These are phyloP conservation scores for Xiphorhynchus elegans DNA, from an alignment of 2,113 vertebrate species.

Conservation along the genomic window DNA sequence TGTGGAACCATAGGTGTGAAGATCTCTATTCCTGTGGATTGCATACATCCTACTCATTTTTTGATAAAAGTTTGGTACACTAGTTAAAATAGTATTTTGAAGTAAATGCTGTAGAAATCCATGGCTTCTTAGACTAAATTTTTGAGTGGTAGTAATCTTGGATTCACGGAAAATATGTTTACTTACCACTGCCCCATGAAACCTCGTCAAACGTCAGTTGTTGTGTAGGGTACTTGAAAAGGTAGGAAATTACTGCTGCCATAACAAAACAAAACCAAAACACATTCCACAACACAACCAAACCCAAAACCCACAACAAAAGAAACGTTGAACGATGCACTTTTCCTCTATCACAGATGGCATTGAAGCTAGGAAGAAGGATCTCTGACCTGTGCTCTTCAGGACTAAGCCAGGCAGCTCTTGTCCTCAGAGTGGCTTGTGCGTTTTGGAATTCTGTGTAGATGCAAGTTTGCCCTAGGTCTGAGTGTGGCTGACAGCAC, in stretches of 20 bases:
- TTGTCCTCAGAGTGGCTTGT: rapidly evolving
- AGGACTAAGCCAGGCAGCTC: rapidly evolving
- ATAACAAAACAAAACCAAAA: neutral
- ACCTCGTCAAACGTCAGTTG: neutral
- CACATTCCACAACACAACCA: neutral
- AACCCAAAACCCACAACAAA: neutral
- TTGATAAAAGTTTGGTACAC: neutral
- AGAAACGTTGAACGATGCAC: too few species aligned
- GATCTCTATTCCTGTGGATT: neutral
- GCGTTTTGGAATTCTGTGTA: neutral
- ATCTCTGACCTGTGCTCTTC: neutral
- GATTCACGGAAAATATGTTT: neutral
- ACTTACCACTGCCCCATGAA: neutral
- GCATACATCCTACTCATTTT: neutral
- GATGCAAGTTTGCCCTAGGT: rapidly evolving
- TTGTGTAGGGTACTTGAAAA: neutral
- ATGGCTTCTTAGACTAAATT: neutral
- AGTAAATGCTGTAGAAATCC: neutral
- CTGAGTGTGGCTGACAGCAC: rapidly evolving
- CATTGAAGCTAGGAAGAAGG: rapidly evolving
- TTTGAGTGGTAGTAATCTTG: neutral
- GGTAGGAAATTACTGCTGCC: neutral
- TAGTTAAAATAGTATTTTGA: neutral
- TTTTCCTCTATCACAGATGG: neutral
- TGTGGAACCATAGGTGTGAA: neutral